These are phyloP conservation scores for Bombus confusus DNA, from an alignment of 1,140 invertebrate genomes.

Conservation along the genomic window DNA sequence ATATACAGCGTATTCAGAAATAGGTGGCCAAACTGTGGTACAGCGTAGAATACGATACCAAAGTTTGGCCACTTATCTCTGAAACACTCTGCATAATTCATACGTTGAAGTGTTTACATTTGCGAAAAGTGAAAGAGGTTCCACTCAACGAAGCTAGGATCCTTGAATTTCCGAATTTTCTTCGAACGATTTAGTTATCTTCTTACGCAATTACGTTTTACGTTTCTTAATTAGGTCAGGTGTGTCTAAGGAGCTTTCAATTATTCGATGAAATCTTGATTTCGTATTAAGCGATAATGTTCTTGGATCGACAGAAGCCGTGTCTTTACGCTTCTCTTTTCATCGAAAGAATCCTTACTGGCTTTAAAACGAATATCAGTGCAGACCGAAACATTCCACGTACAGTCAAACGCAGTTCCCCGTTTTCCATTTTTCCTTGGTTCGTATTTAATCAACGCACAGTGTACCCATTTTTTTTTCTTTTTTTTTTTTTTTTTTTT, in stretches of 20 bases:
- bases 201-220: background rate
- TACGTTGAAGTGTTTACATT: constrained; percentile 1
- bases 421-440: background rate
- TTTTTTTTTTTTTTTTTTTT: too few species aligned
- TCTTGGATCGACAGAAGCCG: background rate
- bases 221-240: background rate
- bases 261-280: background rate
- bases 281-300: background rate
- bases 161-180: constrained; percentile 38
- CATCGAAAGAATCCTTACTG: background rate
- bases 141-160: background rate
- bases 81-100: background rate
- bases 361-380: background rate
- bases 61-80: too few species aligned
- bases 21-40: too few species aligned
- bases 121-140: background rate
- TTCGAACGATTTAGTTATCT: constrained; percentile 8
- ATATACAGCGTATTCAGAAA: too few species aligned
- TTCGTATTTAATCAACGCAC: background rate
- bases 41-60: too few species aligned
- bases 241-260: background rate
- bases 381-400: constrained; percentile 36
- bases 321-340: background rate
- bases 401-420: background rate
- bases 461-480: background rate